A percentile compares a stretch with the other conserved stretches of the same genome.
Evolutionary conservation across 2,113 vertebrate species (phyloP).

Genomic region (Podarcis cretensis): DNA sequence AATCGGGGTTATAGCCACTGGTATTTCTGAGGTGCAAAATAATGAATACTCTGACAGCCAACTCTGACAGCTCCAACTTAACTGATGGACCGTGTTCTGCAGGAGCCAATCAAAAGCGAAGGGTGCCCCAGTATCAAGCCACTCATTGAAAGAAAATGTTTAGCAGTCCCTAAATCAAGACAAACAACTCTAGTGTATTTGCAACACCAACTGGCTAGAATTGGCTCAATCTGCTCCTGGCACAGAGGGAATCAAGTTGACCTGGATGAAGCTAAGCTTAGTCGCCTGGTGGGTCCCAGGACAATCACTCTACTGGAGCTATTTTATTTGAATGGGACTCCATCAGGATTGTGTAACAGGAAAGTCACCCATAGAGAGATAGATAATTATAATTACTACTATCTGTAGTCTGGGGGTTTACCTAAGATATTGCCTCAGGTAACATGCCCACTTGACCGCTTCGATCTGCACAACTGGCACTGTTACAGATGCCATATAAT

Average conservation of each 20-base stretch:
- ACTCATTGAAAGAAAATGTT: neutral
- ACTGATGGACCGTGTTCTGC: neutral
- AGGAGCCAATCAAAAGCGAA: neutral
- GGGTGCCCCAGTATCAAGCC: neutral
- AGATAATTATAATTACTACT: too few relatives aligned
- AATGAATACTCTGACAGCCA: neutral
- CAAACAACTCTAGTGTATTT: neutral
- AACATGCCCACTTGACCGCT: too few relatives aligned
- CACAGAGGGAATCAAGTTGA: neutral
- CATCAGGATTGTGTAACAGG: too few relatives aligned
- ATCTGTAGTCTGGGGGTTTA: too few relatives aligned
- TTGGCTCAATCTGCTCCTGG: neutral
- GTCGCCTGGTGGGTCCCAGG: too few relatives aligned
- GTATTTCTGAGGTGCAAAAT: neutral
- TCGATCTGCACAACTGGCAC: too few relatives aligned
- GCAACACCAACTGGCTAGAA: neutral
- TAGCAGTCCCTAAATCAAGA: neutral
- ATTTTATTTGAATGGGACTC: neutral
- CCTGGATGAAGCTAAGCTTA: neutral
- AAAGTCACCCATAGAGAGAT: too few relatives aligned
- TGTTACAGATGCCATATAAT: too few relatives aligned
- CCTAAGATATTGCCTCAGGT: too few relatives aligned
- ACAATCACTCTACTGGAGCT: neutral
- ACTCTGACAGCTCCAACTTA: neutral
- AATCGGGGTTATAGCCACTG: too few relatives aligned